Base-by-base conservation (phyloP, 2,888 invertebrate genomes). In the Aleiodes alternator region DNA sequence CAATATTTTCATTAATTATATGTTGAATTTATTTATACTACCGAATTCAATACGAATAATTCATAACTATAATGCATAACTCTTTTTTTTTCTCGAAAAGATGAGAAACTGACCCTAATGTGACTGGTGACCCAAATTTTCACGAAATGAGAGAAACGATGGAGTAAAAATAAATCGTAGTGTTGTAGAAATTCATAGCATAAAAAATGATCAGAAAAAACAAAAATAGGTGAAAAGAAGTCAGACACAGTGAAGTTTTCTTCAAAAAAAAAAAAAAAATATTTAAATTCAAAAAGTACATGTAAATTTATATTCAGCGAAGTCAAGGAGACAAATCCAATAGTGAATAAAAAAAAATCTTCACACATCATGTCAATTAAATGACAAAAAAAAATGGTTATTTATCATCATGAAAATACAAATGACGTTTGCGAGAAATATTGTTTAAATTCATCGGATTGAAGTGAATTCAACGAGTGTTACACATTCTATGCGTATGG, bases 91-190 rank as follows among this genome's bases (percentile, higher is more conserved):
- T 38, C 38, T 43, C 38, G 14, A 16, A 16, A 61, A 34, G 61
- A 61, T 68, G 50, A 68, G 66, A 68, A 66, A 53, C 72, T 79
- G 78, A 72, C 78, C 80, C 76, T 77, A 79, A 79, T 79, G 78
- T 55, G 76, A 64, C 69, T 73, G 34, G 53, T 76, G 78, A 73
- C 79, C 80, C 71, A 23, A 77, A 80, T 80, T 34, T 16, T 69
- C 48, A n/a, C 43, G 43, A 38, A 61, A 61, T 61, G 43, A 43
- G 61, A 61, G n/a, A 68, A 51, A 66, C 66, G n/a, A 9, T 23
- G 50, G n/a, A 64, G 53, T 16, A 71, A 50, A 71, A 71, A 71
- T 71, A 71, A 12, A 57, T 38, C 16, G 8, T 29, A 48, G 56
- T 57, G 43, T 56, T 72, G 16, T 34, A 51, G 61, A 72, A 53